A percentile compares a stretch with the other conserved stretches of the same genome.
Conservation (phyloP, 2,888 invertebrate species). For the Hirtodrosophila duncani region DNA sequence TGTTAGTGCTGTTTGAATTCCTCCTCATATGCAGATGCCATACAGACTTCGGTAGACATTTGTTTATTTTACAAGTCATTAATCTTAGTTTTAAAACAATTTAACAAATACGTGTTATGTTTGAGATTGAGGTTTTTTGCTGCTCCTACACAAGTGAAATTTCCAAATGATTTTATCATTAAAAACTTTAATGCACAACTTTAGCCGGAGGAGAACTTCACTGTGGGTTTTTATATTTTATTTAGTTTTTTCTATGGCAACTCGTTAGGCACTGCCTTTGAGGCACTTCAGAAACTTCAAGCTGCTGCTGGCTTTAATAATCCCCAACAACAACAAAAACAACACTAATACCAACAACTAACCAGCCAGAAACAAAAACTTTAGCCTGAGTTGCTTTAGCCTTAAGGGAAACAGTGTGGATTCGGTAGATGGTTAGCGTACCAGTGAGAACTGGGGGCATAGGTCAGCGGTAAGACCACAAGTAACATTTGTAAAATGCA, state of each 20-base stretch:
- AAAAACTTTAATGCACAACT: constrained; percentile 29
- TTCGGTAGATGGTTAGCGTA: too few relatives aligned
- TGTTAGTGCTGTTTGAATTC: too few relatives aligned
- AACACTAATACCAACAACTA: constrained; percentile 42
- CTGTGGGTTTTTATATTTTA: constrained; percentile 7
- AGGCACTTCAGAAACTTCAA: constrained; percentile 39
- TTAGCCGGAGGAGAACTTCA: constrained; percentile 8
- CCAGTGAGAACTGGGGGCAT: constrained; percentile 20
- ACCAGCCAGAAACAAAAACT: constrained; percentile 64
- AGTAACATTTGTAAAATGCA: constrained; percentile 73
- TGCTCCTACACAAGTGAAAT: too few relatives aligned
- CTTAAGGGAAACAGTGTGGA: too few relatives aligned
- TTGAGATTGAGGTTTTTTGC: too few relatives aligned
- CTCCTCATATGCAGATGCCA: too few relatives aligned
- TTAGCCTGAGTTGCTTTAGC: constrained; percentile 47
- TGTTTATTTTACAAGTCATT: too few relatives aligned
- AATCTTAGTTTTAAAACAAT: too few relatives aligned
- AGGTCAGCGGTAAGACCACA: constrained; percentile 60
- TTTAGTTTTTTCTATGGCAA: constrained; percentile 13
- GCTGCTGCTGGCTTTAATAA: constrained; percentile 56
- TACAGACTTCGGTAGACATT: too few relatives aligned
- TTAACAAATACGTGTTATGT: too few relatives aligned
- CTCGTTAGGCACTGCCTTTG: constrained; percentile 52
- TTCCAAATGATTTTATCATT: constrained; percentile 35
- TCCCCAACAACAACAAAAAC: constrained; percentile 37